Conservation (phyloP, 1,140 invertebrate genomes). For the Chrysomallon squamiferum region DNA sequence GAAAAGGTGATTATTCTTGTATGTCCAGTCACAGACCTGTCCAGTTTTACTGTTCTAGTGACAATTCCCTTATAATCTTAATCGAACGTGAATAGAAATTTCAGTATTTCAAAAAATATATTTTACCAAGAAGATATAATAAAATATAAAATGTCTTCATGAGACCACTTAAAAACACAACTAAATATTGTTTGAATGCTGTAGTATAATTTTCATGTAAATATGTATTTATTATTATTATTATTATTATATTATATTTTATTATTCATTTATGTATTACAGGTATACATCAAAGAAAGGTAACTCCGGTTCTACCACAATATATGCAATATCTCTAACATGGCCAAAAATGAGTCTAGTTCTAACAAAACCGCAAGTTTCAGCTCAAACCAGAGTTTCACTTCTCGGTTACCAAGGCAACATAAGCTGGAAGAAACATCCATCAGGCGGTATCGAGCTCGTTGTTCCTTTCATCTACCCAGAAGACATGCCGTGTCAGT, state of each 20-base stretch:
- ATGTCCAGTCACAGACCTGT: no score
- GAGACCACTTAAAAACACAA: not conserved
- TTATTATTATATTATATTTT: not conserved
- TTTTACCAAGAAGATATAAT: not conserved
- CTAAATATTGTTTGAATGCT: not conserved
- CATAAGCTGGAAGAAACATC: not conserved
- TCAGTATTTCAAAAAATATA: not conserved
- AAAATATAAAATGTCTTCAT: not conserved
- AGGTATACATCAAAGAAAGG: slow-evolving; percentile 20
- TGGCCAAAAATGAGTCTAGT: slow-evolving; percentile 22
- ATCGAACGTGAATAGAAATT: not conserved
- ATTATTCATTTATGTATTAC: not conserved
- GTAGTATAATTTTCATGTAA: not conserved
- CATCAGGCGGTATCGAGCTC: slow-evolving; percentile 6
- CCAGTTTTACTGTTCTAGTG: no score
- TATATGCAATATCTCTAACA: slow-evolving; percentile 22
- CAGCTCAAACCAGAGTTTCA: slow-evolving; percentile 14
- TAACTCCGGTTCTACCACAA: not conserved
- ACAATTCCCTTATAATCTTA: no score
- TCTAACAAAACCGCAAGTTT: slow-evolving; percentile 10
- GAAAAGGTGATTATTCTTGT: no score
- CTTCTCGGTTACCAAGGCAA: slow-evolving; percentile 19
- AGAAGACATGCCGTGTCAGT: slow-evolving; percentile 19
- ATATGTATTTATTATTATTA: not conserved
- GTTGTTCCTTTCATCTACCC: slow-evolving; percentile 8